Conservation (phyloP, 2,888 invertebrate species). For the Eristalis pertinax region DNA sequence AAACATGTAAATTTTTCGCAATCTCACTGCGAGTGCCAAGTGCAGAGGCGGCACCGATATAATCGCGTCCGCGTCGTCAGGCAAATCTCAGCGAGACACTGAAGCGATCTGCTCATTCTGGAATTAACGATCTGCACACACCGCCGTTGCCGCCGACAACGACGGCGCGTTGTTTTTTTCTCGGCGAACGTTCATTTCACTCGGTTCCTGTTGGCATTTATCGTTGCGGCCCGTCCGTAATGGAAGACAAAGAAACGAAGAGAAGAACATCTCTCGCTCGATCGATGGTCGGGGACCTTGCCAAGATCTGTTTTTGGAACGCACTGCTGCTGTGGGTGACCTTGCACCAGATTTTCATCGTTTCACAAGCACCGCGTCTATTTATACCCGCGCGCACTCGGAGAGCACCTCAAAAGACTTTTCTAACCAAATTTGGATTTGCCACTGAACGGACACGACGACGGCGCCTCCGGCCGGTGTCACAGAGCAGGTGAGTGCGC, state of each 20-base stretch:
- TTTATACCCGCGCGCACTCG: conserved; percentile 26
- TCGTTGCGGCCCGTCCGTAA: conserved; percentile 22
- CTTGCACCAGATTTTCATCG: conserved; percentile 51
- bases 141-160: not conserved
- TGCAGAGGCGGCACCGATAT: conserved; percentile 63
- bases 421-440: conserved; percentile 49
- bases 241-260: conserved; percentile 14
- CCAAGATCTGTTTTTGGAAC: conserved; percentile 61
- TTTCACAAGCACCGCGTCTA: conserved; percentile 40
- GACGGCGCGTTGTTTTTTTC: not conserved
- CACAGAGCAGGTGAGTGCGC: conserved; percentile 2
- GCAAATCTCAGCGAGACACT: not conserved
- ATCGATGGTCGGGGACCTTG: conserved; percentile 1
- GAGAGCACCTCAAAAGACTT: conserved; percentile 3
- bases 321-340: conserved; percentile 50
- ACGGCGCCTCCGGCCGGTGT: conserved; percentile 11
- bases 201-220: conserved; percentile 18
- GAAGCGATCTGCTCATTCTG: conserved; percentile 53
- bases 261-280: conserved; percentile 5
- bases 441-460: not conserved
- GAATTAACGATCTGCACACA: conserved; percentile 42
- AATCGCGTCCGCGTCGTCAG: conserved; percentile 26
- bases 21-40: conserved; percentile 67
- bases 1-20: conserved; percentile 69
- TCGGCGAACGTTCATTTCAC: not conserved